phyloP scores from a whole-genome alignment of 2,797 vertebrate species.

The Trichosurus vulpecula region DNA sequence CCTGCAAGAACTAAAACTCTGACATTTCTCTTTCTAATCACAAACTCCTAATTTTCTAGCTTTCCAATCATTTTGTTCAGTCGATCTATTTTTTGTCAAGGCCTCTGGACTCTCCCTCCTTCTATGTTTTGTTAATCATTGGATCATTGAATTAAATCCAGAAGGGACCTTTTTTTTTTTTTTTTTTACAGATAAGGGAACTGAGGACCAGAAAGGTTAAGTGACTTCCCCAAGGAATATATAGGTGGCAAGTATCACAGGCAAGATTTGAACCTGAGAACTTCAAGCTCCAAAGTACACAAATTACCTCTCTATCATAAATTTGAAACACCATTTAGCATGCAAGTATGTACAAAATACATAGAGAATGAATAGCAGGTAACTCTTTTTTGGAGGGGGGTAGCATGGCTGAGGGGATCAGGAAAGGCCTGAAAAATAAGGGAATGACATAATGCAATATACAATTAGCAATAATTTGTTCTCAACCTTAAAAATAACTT shows the following conservation, averaged over 20 bases:
- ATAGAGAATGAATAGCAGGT: neutral
- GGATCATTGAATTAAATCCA: neutral
- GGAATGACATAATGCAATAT: neutral
- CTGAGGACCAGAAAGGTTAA: neutral
- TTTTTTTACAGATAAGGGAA: neutral
- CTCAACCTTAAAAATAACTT: neutral
- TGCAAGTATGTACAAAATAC: neutral
- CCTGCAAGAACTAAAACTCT: neutral
- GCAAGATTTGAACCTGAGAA: neutral
- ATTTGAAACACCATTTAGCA: neutral
- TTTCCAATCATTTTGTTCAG: neutral
- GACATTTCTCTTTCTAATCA: neutral
- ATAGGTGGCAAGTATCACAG: neutral
- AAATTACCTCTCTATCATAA: neutral
- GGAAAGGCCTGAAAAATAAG: neutral
- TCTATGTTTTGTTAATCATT: neutral
- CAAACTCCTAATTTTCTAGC: neutral
- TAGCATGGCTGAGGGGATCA: neutral
- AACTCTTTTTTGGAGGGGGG: neutral
- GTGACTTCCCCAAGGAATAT: neutral
- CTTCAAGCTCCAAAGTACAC: neutral
- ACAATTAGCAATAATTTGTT: neutral
- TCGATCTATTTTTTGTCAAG: neutral
- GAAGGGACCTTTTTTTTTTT: too few relatives aligned
- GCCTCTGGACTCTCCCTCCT: neutral